phyloP scores from a whole-genome alignment of 2,888 invertebrate genomes.

The Limnephilus rhombicus region DNA sequence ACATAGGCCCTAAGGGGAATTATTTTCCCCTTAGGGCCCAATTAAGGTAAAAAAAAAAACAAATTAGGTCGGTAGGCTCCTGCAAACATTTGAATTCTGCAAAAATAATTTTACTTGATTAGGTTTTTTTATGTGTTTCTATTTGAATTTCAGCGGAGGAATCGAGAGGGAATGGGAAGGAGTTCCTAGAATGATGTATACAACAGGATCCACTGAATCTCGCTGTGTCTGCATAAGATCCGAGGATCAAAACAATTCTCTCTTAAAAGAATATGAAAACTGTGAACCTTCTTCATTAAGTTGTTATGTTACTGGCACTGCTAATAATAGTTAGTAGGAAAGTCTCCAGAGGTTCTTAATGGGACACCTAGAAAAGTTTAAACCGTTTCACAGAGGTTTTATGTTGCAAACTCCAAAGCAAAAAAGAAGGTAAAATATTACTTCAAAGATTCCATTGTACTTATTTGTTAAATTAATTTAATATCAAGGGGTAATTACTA shows the following conservation, averaged over 20 bases:
- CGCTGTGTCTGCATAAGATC: constrained; percentile 91
- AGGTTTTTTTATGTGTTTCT: constrained; percentile 47
- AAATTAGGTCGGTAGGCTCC: not conserved
- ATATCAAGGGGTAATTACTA: too few species aligned
- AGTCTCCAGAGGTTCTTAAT: not conserved
- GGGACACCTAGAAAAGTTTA: not conserved
- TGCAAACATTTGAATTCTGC: too few species aligned
- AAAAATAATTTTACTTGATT: not conserved
- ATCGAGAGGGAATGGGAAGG: constrained; percentile 92
- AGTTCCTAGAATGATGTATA: constrained; percentile 90
- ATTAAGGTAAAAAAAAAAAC: not conserved
- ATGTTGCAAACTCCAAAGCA: not conserved
- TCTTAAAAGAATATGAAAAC: constrained; percentile 77
- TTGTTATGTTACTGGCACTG: constrained; percentile 71
- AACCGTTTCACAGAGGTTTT: not conserved
- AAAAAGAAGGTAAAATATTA: not conserved
- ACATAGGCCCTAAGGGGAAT: too few species aligned
- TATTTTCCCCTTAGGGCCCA: too few species aligned
- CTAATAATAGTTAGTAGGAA: not conserved
- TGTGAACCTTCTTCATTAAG: constrained; percentile 79
- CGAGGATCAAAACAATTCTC: constrained; percentile 69
- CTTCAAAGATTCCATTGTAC: not conserved
- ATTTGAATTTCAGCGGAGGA: constrained; percentile 86
- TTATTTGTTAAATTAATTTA: not conserved
- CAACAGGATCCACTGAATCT: constrained; percentile 81